phyloP scores from a whole-genome alignment of 1,140 invertebrate species.

The Acyrthosiphon pisum region DNA sequence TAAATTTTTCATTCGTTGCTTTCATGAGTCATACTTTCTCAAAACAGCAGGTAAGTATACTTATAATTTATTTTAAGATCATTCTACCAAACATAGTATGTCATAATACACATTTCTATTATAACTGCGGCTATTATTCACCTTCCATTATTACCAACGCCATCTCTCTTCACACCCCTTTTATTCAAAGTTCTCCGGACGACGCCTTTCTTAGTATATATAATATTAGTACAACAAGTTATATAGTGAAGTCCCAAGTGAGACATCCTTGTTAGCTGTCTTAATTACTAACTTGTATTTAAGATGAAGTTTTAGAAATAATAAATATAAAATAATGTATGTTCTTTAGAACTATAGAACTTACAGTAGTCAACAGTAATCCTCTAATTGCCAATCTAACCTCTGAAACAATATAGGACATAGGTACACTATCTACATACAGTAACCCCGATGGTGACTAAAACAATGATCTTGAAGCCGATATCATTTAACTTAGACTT shows the following conservation, averaged over 20 bases:
- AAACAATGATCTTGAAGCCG: too few relatives aligned
- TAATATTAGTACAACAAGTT: constrained; percentile 22
- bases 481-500: too few relatives aligned
- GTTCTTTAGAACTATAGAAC: neutral
- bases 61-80: neutral
- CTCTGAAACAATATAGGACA: too few relatives aligned
- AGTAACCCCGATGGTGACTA: too few relatives aligned
- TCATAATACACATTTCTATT: neutral
- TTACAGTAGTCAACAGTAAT: neutral
- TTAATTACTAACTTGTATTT: constrained; percentile 11
- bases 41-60: too few relatives aligned
- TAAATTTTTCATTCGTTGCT: neutral
- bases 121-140: neutral
- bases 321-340: constrained; percentile 18
- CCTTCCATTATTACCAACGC: neutral
- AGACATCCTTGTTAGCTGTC: neutral
- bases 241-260: neutral
- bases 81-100: neutral
- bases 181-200: neutral
- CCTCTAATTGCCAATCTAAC: too few relatives aligned
- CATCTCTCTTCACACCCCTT: neutral
- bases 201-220: neutral
- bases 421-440: too few relatives aligned
- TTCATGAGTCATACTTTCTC: too few relatives aligned
- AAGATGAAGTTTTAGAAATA: neutral